Percentiles rank a stretch among this genome's conserved stretches.
These are phyloP conservation scores for Neoaliturus tenellus DNA, from an alignment of 2,888 invertebrate species.

Conservation along the genomic window DNA sequence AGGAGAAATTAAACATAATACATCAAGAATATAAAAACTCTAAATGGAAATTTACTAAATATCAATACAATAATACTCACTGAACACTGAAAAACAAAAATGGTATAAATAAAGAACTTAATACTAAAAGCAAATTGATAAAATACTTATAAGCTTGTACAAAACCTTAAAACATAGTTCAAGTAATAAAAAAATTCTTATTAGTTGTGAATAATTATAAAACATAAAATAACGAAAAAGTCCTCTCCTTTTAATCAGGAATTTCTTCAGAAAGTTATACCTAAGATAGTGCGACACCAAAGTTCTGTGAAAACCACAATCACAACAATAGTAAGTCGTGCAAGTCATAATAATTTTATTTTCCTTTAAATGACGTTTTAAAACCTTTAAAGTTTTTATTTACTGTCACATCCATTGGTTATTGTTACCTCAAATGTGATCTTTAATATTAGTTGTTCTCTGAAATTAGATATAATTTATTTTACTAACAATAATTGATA, in stretches of 20 bases:
- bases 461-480: too few relatives aligned
- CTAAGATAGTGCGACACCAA: background rate
- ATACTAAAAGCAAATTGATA: background rate
- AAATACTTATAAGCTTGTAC: background rate
- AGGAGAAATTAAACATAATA: too few relatives aligned
- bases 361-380: too few relatives aligned
- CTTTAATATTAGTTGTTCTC: too few relatives aligned
- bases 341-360: too few relatives aligned
- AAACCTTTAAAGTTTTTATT: too few relatives aligned
- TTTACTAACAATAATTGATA: too few relatives aligned
- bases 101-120: background rate
- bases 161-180: background rate
- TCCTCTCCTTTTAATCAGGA: background rate
- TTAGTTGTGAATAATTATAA: background rate
- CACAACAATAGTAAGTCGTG: too few relatives aligned
- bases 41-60: background rate
- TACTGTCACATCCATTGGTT: too few relatives aligned
- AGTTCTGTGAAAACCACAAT: too few relatives aligned
- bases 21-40: background rate
- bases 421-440: too few relatives aligned
- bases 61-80: background rate
- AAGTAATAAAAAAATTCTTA: background rate
- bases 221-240: background rate
- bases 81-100: background rate
- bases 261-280: background rate